Evolutionary conservation across 2,888 invertebrate species (phyloP).

Genomic region (Tachina fera): DNA sequence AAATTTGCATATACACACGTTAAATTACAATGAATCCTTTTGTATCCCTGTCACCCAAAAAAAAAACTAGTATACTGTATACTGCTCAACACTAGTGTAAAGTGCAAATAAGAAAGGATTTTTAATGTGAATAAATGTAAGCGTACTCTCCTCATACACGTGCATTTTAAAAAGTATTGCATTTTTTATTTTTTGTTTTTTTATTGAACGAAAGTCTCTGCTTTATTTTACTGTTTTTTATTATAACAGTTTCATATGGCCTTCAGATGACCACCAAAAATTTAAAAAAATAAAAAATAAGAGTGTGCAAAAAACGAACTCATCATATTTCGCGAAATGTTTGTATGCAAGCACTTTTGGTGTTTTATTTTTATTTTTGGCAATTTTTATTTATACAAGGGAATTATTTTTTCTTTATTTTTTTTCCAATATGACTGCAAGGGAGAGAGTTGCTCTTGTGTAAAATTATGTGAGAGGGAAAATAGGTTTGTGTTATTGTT

Average conservation of each 20-base stretch:
- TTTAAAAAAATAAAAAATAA: constrained; percentile 39
- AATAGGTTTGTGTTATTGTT: constrained; percentile 9
- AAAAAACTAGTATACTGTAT: background rate
- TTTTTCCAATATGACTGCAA: constrained; percentile 30
- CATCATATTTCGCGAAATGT: constrained; percentile 69
- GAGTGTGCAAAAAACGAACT: constrained; percentile 40
- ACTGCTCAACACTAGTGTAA: constrained; percentile 23
- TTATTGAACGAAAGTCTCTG: constrained; percentile 34
- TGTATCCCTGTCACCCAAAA: background rate
- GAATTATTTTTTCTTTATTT: constrained; percentile 46
- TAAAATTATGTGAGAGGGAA: constrained; percentile 13
- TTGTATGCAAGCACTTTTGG: constrained; percentile 4
- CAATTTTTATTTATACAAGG: constrained; percentile 53
- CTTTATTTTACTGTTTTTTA: constrained; percentile 50
- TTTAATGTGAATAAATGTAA: constrained; percentile 61
- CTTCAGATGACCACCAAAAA: constrained; percentile 70
- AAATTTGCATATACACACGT: too few relatives aligned
- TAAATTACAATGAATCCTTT: constrained; percentile 10
- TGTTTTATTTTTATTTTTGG: constrained; percentile 57
- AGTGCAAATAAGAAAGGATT: constrained; percentile 61
- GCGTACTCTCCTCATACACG: constrained; percentile 7
- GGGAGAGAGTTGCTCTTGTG: constrained; percentile 12
- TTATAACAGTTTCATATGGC: constrained; percentile 55
- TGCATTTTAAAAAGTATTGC: constrained; percentile 19
- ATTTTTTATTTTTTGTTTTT: background rate